Conservation (phyloP, 2,888 invertebrate species). For the Microctonus brassicae region DNA sequence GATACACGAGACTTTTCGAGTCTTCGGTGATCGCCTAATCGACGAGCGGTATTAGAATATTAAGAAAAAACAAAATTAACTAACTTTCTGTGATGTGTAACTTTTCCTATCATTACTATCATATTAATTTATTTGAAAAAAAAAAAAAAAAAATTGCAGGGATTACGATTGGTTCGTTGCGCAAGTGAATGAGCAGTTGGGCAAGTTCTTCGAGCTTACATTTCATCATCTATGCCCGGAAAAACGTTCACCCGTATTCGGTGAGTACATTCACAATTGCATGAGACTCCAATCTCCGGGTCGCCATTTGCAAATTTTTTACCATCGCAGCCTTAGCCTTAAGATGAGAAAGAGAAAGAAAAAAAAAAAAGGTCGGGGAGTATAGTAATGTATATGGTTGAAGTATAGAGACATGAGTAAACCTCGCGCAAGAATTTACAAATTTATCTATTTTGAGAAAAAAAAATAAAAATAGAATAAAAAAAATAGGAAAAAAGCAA, state of each 20-base stretch:
- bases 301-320: conserved; percentile 5
- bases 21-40: conserved; percentile 86
- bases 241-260: conserved; percentile 79
- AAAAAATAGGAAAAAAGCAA: no score
- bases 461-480: no score
- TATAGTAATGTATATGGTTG: not conserved
- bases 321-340: not conserved
- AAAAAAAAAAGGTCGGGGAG: not conserved
- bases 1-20: conserved; percentile 88
- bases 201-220: conserved; percentile 84
- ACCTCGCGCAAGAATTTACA: conserved; percentile 11
- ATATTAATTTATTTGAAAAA: no score
- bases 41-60: conserved; percentile 75
- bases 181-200: conserved; percentile 81
- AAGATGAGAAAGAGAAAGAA: not conserved
- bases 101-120: not conserved
- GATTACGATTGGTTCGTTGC: conserved; percentile 84
- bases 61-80: not conserved
- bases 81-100: conserved; percentile 3
- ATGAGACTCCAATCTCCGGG: conserved; percentile 13
- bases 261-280: conserved; percentile 70
- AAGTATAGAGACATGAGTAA: not conserved
- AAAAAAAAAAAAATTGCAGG: no score
- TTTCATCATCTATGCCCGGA: conserved; percentile 83
- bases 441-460: conserved; percentile 24